Conservation (phyloP, 2,888 invertebrate species). For the Abrostola tripartita region DNA sequence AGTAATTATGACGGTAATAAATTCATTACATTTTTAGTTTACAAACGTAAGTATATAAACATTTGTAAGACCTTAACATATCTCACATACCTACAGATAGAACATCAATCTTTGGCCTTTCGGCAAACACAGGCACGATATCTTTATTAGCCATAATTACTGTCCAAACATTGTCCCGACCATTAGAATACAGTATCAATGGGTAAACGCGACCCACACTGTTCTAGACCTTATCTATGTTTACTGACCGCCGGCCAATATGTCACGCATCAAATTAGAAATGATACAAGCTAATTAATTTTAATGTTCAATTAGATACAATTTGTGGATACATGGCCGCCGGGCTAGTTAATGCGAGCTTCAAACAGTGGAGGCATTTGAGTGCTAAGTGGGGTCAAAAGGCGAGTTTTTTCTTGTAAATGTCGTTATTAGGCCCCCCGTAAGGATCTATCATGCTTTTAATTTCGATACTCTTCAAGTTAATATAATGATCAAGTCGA, state of each 20-base stretch:
- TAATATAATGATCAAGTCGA: too few species aligned
- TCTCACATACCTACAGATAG: neutral
- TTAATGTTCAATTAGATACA: constrained; percentile 38
- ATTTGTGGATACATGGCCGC: constrained; percentile 30
- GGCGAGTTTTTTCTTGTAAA: too few species aligned
- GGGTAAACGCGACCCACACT: constrained; percentile 6
- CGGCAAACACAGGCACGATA: constrained; percentile 3
- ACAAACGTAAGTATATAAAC: neutral
- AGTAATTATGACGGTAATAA: neutral
- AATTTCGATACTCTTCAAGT: too few species aligned
- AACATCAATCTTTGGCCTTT: constrained; percentile 1
- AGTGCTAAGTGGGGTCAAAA: neutral
- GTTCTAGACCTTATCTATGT: constrained; percentile 1
- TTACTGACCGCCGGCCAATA: neutral
- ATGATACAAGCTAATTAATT: constrained; percentile 35
- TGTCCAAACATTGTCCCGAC: constrained; percentile 27
- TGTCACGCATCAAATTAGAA: constrained; percentile 38
- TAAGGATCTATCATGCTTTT: too few species aligned
- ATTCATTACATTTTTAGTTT: neutral
- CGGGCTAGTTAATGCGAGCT: constrained; percentile 2
- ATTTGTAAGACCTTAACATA: neutral
- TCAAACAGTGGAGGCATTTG: neutral
- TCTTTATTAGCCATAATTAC: constrained; percentile 10
- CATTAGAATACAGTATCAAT: constrained; percentile 7
- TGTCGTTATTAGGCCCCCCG: too few species aligned